Base-by-base conservation (phyloP, 2,797 vertebrate genomes). In the Takifugu rubripes region DNA sequence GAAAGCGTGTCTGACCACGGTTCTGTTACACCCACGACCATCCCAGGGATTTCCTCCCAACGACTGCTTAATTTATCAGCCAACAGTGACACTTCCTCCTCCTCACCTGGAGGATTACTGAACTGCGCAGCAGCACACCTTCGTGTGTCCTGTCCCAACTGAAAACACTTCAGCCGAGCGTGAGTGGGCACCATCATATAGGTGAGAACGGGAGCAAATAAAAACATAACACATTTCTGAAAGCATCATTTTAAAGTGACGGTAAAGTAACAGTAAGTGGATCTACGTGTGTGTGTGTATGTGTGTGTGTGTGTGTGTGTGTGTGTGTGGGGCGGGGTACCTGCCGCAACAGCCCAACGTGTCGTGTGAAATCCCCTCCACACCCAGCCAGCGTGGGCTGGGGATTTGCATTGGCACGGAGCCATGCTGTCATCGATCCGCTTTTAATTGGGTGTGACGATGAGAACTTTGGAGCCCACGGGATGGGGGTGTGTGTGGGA, bases 401-500 rank as follows among this genome's bases (percentile, higher is more conserved):
- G 40, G 74, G 77, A 90, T 91, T 91, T 91, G 87, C 88, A 91
- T 90, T 68, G 74, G 81, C 84, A 64, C 16, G 9, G 56, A 74
- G 82, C 85, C 80, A 83, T 66, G 17, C 56, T 61, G 65, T 74
- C 74, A 86, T 76, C 85, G 78, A 89, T 88, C 79, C 81, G 21
- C 75, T 88, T 90, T 86, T 87, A 88, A 88, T 85, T 84, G 83
- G 82, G 81, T 84, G 79, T 88, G 86, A 89, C 87, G 44, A 74
- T 61, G 68, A 75, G 77, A 84, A 83, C 72, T 78, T 69, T 78
- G 70, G 74, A 85, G 68, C 58, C 62, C 29, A 25, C 2, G 29
- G 36, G 16, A 15, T 36, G 24, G 0, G 47, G 49, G 1, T 9
- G 5, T 24, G 50, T 50, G 6, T 2, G 3, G 6, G 45, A 5